Conservation (phyloP, 2,113 vertebrate species). For the Mormoops blainvillei region DNA sequence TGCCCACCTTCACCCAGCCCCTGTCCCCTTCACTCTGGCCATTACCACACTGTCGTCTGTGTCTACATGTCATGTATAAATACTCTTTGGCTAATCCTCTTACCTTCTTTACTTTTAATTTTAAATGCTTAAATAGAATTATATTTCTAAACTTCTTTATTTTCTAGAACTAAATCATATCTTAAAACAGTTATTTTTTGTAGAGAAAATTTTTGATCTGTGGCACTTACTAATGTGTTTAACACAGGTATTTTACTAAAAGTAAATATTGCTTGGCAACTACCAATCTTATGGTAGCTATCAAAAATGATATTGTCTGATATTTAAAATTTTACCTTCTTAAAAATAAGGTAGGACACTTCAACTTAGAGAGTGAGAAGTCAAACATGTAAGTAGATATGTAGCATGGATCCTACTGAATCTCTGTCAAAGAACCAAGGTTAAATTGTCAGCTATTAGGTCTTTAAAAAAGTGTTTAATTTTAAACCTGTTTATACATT, state of each 20-base stretch:
- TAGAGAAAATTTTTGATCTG: not conserved
- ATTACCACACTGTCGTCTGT: too few species aligned
- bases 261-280: not conserved
- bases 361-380: not conserved
- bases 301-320: not conserved
- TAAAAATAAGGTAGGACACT: not conserved
- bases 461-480: not conserved
- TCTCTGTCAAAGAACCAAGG: not conserved
- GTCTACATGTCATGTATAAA: too few species aligned
- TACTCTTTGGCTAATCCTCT: too few species aligned
- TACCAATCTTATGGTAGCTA: not conserved
- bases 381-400: not conserved
- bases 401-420: not conserved
- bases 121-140: not conserved
- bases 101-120: not conserved
- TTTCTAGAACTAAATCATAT: not conserved
- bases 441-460: not conserved
- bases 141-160: not conserved
- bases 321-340: not conserved
- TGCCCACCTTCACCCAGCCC: too few species aligned
- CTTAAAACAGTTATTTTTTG: not conserved
- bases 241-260: slow-evolving; percentile 13
- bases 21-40: too few species aligned
- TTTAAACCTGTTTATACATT: not conserved
- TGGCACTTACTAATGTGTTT: not conserved